These are phyloP conservation scores for Polydesmus complanatus DNA, from an alignment of 2,888 invertebrate species.

Conservation along the genomic window DNA sequence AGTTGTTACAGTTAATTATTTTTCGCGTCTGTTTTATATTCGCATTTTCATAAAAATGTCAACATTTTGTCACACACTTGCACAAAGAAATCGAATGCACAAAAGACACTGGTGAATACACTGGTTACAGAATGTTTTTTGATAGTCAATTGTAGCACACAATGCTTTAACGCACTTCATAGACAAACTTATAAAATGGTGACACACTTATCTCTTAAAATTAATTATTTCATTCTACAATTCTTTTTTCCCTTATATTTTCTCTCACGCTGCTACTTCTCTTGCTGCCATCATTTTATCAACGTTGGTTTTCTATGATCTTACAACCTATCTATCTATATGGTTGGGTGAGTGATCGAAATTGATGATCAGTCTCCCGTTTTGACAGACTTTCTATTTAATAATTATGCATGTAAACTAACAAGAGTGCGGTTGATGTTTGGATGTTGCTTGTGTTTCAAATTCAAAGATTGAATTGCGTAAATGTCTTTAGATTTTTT, in stretches of 20 bases:
- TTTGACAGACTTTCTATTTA: background rate
- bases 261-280: background rate
- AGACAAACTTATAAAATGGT: too few relatives aligned
- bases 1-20: too few relatives aligned
- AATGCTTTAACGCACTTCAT: background rate
- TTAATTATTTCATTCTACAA: too few relatives aligned
- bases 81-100: constrained; percentile 23
- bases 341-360: constrained; percentile 8
- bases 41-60: too few relatives aligned
- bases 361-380: background rate
- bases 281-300: background rate
- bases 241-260: background rate
- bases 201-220: too few relatives aligned
- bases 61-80: too few relatives aligned
- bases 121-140: background rate
- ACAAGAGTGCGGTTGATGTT: background rate
- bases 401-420: background rate
- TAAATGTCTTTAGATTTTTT: background rate
- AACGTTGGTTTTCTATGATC: background rate
- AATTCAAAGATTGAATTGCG: background rate
- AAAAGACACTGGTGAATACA: background rate
- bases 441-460: background rate
- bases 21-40: too few relatives aligned
- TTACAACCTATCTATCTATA: background rate
- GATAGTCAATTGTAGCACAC: background rate